These are phyloP conservation scores for Thamnophis sirtalis DNA, from an alignment of 2,113 vertebrate genomes.

Conservation along the genomic window DNA sequence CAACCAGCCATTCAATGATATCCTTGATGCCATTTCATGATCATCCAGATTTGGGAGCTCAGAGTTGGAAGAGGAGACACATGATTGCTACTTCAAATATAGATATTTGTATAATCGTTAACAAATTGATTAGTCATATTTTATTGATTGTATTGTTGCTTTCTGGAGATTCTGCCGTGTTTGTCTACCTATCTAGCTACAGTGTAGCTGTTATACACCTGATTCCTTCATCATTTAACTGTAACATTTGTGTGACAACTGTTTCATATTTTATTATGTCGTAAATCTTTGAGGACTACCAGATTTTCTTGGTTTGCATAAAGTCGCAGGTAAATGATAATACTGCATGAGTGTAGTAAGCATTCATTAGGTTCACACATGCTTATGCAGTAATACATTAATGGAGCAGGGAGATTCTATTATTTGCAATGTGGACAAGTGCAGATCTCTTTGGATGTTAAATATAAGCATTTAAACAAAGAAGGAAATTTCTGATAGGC, in stretches of 20 bases:
- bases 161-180: neutral
- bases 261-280: neutral
- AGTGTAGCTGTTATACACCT: neutral
- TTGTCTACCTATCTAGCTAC: neutral
- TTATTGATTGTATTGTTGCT: neutral
- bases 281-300: neutral
- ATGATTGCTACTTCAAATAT: neutral
- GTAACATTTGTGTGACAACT: neutral
- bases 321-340: neutral
- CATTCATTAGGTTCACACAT: neutral
- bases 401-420: neutral
- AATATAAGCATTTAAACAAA: neutral
- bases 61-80: neutral
- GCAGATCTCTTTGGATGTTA: neutral
- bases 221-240: neutral
- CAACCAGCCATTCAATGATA: neutral
- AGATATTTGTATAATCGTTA: neutral
- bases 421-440: neutral
- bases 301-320: neutral
- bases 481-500: neutral
- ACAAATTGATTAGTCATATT: neutral
- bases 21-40: neutral
- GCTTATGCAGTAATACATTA: neutral
- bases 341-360: neutral
- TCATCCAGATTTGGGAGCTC: neutral